Base-by-base conservation (phyloP, 2,113 vertebrate species). In the Scatophagus argus region DNA sequence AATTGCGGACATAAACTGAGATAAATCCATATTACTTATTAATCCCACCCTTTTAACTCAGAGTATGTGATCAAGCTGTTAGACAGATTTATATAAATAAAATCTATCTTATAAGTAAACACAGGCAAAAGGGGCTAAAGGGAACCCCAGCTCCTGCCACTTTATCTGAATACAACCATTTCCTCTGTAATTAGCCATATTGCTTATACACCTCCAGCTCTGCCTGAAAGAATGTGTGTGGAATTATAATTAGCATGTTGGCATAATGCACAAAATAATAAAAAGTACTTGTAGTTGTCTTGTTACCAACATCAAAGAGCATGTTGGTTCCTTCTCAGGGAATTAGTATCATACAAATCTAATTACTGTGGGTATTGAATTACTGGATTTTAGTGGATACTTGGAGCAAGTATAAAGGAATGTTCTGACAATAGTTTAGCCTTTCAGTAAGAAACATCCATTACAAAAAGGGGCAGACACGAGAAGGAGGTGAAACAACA, bases 171-270 rank as follows among this genome's bases (percentile, higher is more conserved):
- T 47, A 79, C 49, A 66, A 64, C 49, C 12, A 59, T 84, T 88
- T 90, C 74, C 79, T 75, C 77, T 83, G 78, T 90, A 94, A 94
- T 92, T 91, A 89, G 75, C 85, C 71, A 43, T 81, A 82, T 82
- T 87, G 78, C 77, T 84, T 77, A 64, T 73, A 82, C 73, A 90
- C 88, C 90, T 90, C 90, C 85, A 92, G 91, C 92, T 93, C 88
- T 88, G 92, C 87, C 74, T 84, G 83, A 91, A 85, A 88, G 82
- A 82, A 82, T 85, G 85, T 90, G 89, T 91, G 92, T 82, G 87
- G 87, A 92, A 92, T 92, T 88, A 89, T 92, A 92, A 94, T 93
- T 83, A 89, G 83, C 69, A 74, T 91, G 90, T 93, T 90, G 88
- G 87, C 86, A 91, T 89, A 92, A 91, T 86, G 84, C 88, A 78